phyloP scores from a whole-genome alignment of 2,113 vertebrate genomes.

The Uria aalge region DNA sequence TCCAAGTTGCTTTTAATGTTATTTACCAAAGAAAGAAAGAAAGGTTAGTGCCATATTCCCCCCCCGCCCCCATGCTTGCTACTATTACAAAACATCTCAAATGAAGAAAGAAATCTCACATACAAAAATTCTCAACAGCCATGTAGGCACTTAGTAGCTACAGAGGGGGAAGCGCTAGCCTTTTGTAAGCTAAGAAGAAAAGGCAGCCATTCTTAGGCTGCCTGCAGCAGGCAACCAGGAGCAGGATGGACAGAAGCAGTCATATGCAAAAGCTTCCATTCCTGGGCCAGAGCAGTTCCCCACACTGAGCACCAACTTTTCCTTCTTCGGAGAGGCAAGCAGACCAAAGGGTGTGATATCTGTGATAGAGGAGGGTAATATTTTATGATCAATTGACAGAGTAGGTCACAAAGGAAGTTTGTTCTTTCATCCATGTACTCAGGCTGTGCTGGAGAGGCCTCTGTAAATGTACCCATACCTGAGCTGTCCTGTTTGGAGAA shows the following conservation, averaged over 20 bases:
- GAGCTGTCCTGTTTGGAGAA: neutral
- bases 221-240: neutral
- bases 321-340: neutral
- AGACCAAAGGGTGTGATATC: neutral
- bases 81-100: neutral
- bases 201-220: neutral
- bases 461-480: neutral
- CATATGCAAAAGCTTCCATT: neutral
- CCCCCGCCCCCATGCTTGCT: neutral
- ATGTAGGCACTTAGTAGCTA: neutral
- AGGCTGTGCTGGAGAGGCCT: neutral
- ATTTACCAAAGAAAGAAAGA: neutral
- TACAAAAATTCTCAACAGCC: neutral
- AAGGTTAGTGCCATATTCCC: neutral
- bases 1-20: neutral
- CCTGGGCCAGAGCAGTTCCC: neutral
- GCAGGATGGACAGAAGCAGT: neutral
- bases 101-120: neutral
- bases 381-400: neutral
- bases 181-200: neutral
- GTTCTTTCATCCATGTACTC: neutral
- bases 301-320: neutral
- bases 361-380: neutral
- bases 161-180: neutral
- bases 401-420: neutral